Evolutionary conservation across 2,888 invertebrate species (phyloP).

Genomic region (Tetropium fuscum): DNA sequence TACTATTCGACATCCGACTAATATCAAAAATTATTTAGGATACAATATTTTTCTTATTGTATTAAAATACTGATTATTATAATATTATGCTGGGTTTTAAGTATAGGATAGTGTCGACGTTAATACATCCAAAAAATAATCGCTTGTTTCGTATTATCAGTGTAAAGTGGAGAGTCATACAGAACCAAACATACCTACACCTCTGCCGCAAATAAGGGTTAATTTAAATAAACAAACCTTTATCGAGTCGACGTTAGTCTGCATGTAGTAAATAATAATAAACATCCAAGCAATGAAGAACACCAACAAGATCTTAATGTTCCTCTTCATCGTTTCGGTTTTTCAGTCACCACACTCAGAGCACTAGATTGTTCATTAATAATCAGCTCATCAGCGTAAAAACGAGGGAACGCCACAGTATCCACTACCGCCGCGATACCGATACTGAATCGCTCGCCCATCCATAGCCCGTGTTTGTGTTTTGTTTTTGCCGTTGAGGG

Average conservation of each 20-base stretch:
- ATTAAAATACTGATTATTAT: too few species aligned
- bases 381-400: conserved; percentile 11
- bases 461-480: conserved; percentile 21
- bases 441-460: conserved; percentile 25
- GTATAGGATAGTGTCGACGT: too few species aligned
- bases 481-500: conserved; percentile 21
- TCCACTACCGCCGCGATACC: conserved; percentile 22
- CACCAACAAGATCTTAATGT: conserved; percentile 72
- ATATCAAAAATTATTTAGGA: too few species aligned
- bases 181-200: too few species aligned
- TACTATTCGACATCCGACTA: too few species aligned
- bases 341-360: conserved; percentile 33
- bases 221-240: conserved; percentile 66
- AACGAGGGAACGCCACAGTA: conserved; percentile 2
- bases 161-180: too few species aligned
- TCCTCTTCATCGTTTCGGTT: conserved; percentile 69
- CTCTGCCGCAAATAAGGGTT: too few species aligned
- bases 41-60: too few species aligned
- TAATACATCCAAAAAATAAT: too few species aligned
- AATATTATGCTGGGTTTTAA: too few species aligned
- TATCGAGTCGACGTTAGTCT: conserved; percentile 69
- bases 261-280: conserved; percentile 73
- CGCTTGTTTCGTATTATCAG: too few species aligned
- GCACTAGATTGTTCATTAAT: conserved; percentile 8
- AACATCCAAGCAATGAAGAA: conserved; percentile 75